A percentile compares a stretch with the other conserved stretches of the same genome.
These are phyloP conservation scores for Avahi laniger DNA, from an alignment of 2,797 vertebrate genomes.

Conservation along the genomic window DNA sequence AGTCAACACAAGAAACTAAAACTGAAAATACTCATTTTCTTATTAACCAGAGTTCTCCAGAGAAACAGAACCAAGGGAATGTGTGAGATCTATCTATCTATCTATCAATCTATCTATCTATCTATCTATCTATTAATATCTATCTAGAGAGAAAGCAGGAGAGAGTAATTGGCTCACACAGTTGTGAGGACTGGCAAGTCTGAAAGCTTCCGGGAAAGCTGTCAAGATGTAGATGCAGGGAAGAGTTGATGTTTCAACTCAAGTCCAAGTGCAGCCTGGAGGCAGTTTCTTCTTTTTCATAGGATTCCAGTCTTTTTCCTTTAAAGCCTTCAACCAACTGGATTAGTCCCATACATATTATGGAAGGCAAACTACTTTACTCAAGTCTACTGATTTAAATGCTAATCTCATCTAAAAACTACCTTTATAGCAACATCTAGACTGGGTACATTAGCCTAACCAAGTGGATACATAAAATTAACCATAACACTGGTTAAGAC, in stretches of 20 bases:
- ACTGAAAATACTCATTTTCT: background rate
- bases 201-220: background rate
- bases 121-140: no score
- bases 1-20: background rate
- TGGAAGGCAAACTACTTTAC: no score
- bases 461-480: background rate
- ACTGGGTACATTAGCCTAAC: background rate
- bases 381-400: no score
- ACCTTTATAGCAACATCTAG: no score
- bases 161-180: background rate
- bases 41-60: background rate
- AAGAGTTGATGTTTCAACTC: fast-evolving
- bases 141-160: background rate
- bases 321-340: background rate
- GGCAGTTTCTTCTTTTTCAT: background rate
- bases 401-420: no score
- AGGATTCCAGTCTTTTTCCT: background rate
- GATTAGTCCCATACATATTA: no score
- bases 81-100: no score
- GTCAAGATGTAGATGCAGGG: background rate
- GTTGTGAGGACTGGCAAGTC: no score
- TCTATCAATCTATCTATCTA: no score
- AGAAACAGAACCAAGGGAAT: no score
- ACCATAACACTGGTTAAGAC: background rate
- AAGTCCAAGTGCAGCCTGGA: background rate